Percentiles rank a stretch among this genome's conserved stretches.
phyloP scores from a whole-genome alignment of 2,113 vertebrate species.

The Nannospalax galili region DNA sequence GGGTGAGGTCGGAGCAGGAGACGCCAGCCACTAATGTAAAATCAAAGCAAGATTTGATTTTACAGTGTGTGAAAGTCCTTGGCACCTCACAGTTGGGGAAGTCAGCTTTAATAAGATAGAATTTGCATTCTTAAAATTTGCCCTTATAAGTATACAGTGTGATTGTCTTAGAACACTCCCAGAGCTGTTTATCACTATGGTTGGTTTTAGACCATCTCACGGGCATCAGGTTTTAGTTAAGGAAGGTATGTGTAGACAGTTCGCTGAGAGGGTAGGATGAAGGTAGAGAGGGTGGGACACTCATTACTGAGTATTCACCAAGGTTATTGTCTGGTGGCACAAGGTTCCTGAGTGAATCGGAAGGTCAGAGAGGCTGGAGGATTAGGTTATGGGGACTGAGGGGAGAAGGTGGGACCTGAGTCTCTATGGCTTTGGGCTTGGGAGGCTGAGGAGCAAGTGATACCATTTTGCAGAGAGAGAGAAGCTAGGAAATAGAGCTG shows the following conservation, averaged over 20 bases:
- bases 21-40: neutral
- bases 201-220: neutral
- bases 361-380: neutral
- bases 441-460: neutral
- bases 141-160: neutral
- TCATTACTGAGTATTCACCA: fast-evolving
- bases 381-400: neutral
- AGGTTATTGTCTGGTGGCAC: neutral
- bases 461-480: neutral
- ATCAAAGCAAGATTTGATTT: neutral
- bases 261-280: neutral
- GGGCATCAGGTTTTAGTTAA: neutral
- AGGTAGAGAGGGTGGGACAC: neutral
- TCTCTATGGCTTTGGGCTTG: neutral
- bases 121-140: neutral
- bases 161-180: neutral
- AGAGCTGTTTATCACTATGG: neutral
- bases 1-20: neutral
- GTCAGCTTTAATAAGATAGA: neutral
- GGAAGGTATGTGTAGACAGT: neutral
- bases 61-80: neutral
- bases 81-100: neutral
- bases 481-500: neutral
- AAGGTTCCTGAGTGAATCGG: neutral
- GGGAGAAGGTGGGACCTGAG: neutral